Evolutionary conservation across 1,140 invertebrate genomes (phyloP).

Genomic region (Formica selysi): DNA sequence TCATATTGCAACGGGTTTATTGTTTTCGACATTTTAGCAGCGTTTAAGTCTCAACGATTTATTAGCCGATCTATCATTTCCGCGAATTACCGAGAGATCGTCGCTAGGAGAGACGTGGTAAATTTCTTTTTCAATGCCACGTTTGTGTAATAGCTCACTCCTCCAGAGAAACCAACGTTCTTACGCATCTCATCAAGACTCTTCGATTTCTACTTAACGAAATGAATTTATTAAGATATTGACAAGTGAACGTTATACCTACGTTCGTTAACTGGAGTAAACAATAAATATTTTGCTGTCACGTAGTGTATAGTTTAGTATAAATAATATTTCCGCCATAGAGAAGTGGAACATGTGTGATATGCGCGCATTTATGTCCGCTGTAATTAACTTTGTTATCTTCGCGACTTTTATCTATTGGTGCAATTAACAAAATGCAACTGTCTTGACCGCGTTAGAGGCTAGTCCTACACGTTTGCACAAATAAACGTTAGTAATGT

Average conservation of each 20-base stretch:
- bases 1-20: conserved; percentile 18
- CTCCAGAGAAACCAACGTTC: neutral
- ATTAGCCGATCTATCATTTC: conserved; percentile 53
- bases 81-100: neutral
- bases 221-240: neutral
- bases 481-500: neutral
- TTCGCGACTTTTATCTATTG: conserved; percentile 45
- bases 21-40: conserved; percentile 31
- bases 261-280: neutral
- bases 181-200: neutral
- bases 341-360: conserved; percentile 42
- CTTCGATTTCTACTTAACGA: neutral
- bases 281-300: neutral
- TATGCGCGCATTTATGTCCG: conserved; percentile 11
- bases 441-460: neutral
- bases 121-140: conserved; percentile 2
- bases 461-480: neutral
- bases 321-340: conserved; percentile 19
- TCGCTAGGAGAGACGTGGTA: neutral
- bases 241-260: neutral
- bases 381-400: conserved; percentile 50
- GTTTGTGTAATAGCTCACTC: neutral
- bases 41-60: conserved; percentile 39
- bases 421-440: conserved; percentile 54
- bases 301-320: neutral